A percentile compares a stretch with the other conserved stretches of the same genome.
Evolutionary conservation across 2,797 vertebrate species (phyloP).

Genomic region (Mormyrops boulengeri): DNA sequence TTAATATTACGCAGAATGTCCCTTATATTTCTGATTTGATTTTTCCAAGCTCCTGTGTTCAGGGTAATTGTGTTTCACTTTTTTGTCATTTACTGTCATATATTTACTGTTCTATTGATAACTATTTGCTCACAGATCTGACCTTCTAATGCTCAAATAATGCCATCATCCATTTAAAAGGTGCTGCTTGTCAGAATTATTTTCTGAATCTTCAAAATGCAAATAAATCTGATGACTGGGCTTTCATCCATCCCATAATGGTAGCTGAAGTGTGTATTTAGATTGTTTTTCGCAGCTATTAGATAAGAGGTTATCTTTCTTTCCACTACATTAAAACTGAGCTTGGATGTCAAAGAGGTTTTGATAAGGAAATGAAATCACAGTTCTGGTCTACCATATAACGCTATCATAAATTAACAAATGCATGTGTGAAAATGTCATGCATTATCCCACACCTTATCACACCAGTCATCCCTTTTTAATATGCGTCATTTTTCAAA

Average conservation of each 20-base stretch:
- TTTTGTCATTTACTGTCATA: neutral
- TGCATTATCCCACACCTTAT: neutral
- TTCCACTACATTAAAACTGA: conserved; percentile 54
- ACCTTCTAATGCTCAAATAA: conserved; percentile 9
- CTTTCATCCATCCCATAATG: neutral
- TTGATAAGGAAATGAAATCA: neutral
- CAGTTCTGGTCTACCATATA: neutral
- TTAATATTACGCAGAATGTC: neutral
- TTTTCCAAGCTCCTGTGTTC: neutral
- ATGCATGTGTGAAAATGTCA: neutral
- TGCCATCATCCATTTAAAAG: neutral
- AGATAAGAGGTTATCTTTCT: conserved; percentile 45
- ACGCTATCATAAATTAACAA: neutral
- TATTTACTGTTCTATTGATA: conserved; percentile 3
- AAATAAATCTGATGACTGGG: neutral
- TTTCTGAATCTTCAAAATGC: neutral
- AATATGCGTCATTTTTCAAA: neutral
- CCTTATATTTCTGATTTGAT: neutral
- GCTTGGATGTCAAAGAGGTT: conserved; percentile 60
- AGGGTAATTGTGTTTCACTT: neutral
- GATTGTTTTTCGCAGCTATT: conserved; percentile 49
- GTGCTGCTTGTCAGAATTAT: neutral
- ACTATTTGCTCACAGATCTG: neutral
- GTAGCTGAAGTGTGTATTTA: conserved; percentile 51
- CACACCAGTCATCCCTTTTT: neutral